phyloP scores from a whole-genome alignment of 2,113 vertebrate species.

The Onychorhynchus coronatus region DNA sequence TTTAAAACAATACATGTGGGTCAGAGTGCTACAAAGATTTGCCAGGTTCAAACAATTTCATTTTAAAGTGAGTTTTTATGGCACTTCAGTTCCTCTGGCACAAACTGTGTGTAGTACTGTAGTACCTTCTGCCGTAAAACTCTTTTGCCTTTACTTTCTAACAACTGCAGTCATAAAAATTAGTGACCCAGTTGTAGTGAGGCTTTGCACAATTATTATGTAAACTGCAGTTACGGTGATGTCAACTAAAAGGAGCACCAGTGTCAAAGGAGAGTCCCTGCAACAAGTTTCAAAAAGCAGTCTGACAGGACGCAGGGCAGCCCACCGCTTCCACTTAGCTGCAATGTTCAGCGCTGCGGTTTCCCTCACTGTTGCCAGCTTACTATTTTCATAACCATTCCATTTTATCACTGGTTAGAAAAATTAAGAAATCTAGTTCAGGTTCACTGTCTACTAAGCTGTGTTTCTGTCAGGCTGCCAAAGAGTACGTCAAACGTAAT shows the following conservation, averaged over 20 bases:
- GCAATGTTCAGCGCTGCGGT: background rate
- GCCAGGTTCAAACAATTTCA: background rate
- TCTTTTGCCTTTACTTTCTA: background rate
- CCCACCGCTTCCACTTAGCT: background rate
- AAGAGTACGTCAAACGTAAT: background rate
- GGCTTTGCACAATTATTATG: background rate
- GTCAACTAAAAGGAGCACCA: background rate
- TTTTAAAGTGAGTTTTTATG: background rate
- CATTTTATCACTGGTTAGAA: background rate
- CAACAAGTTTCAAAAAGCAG: background rate
- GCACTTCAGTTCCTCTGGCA: background rate
- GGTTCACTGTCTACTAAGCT: background rate
- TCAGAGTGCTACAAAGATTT: background rate
- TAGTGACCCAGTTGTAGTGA: background rate
- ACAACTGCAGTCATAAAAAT: slow-evolving; percentile 11
- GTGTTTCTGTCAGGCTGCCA: slow-evolving; percentile 37
- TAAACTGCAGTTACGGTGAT: background rate
- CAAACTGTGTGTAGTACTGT: background rate
- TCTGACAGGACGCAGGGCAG: background rate
- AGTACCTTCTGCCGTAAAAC: background rate
- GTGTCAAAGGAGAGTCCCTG: background rate
- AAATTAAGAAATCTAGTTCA: slow-evolving; percentile 8
- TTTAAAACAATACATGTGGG: background rate
- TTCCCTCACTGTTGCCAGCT: background rate
- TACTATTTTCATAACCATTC: slow-evolving; percentile 13